Conservation (phyloP, 2,888 invertebrate genomes). For the Stratiomys singularior region DNA sequence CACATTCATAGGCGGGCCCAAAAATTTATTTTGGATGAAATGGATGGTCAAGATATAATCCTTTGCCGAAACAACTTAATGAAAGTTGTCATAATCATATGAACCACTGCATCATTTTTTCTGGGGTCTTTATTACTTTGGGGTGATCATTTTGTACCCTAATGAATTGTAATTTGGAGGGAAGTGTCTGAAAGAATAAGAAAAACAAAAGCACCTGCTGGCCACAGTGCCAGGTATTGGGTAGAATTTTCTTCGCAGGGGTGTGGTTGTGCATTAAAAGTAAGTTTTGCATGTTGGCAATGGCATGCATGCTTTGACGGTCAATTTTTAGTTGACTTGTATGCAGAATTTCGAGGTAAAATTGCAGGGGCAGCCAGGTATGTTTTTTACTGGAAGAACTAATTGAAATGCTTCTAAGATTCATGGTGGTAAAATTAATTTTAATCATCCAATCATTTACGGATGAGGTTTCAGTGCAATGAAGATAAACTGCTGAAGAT, state of each 20-base stretch:
- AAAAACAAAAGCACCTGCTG: not conserved
- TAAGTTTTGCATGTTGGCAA: not conserved
- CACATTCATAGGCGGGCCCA: not conserved
- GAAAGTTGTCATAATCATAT: slow-evolving; percentile 31
- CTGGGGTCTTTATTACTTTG: not conserved
- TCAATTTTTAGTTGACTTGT: too few species aligned
- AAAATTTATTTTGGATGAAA: not conserved
- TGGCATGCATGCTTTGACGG: not conserved
- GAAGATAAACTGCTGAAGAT: too few species aligned
- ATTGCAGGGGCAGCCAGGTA: too few species aligned
- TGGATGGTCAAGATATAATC: not conserved
- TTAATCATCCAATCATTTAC: too few species aligned
- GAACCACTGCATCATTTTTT: not conserved
- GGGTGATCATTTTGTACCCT: not conserved
- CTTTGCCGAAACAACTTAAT: slow-evolving; percentile 21
- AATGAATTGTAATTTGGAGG: slow-evolving; percentile 1
- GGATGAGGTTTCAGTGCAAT: too few species aligned
- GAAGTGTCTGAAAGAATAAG: not conserved
- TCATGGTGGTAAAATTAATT: too few species aligned
- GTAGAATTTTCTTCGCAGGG: not conserved
- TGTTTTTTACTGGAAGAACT: too few species aligned
- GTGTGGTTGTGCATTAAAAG: not conserved
- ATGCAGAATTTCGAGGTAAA: too few species aligned
- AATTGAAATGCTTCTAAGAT: too few species aligned
- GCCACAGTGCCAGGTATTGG: not conserved